phyloP scores from a whole-genome alignment of 2,888 invertebrate species.

The Drosophila borborema region DNA sequence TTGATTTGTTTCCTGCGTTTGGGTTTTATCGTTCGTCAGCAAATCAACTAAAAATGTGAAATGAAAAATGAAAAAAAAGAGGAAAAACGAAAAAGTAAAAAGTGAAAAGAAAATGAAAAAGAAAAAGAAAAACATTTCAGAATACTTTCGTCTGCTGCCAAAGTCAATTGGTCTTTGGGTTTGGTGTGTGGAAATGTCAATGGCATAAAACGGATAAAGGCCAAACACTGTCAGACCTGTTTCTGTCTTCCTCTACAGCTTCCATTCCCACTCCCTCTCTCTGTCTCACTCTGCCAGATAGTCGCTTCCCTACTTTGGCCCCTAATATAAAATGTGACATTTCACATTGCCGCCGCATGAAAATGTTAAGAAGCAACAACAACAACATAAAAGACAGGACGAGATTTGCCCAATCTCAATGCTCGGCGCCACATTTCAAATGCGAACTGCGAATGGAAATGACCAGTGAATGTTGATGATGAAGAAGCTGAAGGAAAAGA shows the following conservation, averaged over 20 bases:
- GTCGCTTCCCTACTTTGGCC: neutral
- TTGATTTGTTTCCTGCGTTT: constrained; percentile 44
- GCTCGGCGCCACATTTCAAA: constrained; percentile 52
- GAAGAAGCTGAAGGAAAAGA: neutral
- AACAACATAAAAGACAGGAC: constrained; percentile 53
- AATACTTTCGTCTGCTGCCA: constrained; percentile 38
- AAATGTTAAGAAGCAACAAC: constrained; percentile 53
- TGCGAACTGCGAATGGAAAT: constrained; percentile 31
- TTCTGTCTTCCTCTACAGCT: neutral
- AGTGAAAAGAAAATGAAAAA: constrained; percentile 44
- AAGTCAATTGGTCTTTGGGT: constrained; percentile 66
- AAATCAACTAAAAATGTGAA: constrained; percentile 53
- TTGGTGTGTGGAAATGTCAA: constrained; percentile 69
- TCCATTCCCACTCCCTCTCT: neutral
- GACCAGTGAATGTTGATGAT: neutral
- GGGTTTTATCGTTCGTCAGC: constrained; percentile 31
- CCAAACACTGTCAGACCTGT: constrained; percentile 24
- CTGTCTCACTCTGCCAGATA: neutral
- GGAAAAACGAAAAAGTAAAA: constrained; percentile 43
- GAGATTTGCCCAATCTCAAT: constrained; percentile 72
- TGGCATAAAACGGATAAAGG: constrained; percentile 74
- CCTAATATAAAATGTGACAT: constrained; percentile 69
- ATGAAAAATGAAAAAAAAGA: constrained; percentile 36
- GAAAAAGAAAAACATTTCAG: constrained; percentile 39
- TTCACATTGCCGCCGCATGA: constrained; percentile 56